Base-by-base conservation (phyloP, 35 echinoderm and acorn worm species). In the Lytechinus variegatus region DNA sequence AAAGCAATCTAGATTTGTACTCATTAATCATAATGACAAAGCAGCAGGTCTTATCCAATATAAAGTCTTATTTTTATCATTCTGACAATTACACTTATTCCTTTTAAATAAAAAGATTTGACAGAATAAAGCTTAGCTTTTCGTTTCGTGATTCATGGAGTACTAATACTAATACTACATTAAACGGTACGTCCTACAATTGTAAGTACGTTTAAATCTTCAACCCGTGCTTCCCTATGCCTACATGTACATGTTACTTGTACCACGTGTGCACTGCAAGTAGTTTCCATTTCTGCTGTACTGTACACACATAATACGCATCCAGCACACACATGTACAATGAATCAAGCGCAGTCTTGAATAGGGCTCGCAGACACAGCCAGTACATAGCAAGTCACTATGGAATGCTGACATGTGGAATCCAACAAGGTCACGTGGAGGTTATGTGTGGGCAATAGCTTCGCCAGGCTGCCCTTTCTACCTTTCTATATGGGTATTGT, bases 401-500 rank as follows among this genome's bases (percentile, higher is more conserved):
- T 93, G 92, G 92, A 93, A 93, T 93, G 92, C 92, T 93, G 92
- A 93, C 92, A 93, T 55, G 92, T 10, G 57, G 92, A 93, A 57
- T 93, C 92, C 11, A 52, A 57, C 92, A 54, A 93, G 92, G 92
- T 93, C 92, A 93, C 57, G 11, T 57, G 92, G 92, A 93, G 92
- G 92, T 93, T 93, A 93, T 93, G 92, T 93, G 92, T 93, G 92
- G 92, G 92, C 92, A 93, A 57, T 93, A 93, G 92, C 92, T 93
- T 93, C 9, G 92, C 55, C 92, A 56, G 53, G n/a, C n/a, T 93
- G 92, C 92, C 92, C 92, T 93, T 93, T 93, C 92, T 54, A 93
- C 91, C 91, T 93, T 56, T 27, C 91, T 44, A 51, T 33, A 8
- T 54, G 52, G 52, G 87, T 54, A 90, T 33, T 54, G 88, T 93